Evolutionary conservation across 2,113 vertebrate species (phyloP).

Genomic region (Martes martes): DNA sequence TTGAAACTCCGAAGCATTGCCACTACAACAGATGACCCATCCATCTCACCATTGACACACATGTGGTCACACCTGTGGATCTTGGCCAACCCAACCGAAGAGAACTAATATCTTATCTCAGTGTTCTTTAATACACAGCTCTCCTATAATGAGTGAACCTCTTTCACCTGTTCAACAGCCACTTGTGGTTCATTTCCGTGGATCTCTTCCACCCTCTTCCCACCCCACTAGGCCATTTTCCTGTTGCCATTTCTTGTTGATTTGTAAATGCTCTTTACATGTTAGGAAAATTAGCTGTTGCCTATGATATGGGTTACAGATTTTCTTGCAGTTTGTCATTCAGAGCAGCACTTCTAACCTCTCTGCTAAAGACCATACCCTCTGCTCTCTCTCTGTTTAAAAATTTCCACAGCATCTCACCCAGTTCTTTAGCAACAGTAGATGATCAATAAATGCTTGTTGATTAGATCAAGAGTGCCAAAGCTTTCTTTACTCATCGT

Average conservation of each 20-base stretch:
- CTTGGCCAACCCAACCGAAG: neutral
- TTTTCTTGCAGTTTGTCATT: neutral
- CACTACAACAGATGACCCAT: neutral
- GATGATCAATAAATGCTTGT: neutral
- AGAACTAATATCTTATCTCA: neutral
- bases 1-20: neutral
- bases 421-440: neutral
- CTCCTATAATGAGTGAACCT: too few species aligned
- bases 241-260: neutral
- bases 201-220: neutral
- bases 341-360: neutral
- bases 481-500: neutral
- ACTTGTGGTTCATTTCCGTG: neutral
- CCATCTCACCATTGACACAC: neutral
- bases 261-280: neutral
- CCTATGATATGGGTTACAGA: neutral
- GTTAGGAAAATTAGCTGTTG: neutral
- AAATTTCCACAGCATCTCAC: neutral
- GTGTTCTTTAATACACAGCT: fast-evolving
- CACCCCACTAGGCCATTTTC: neutral
- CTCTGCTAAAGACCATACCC: neutral
- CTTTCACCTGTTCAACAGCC: fast-evolving
- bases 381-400: neutral
- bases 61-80: neutral
- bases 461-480: neutral